phyloP scores from a whole-genome alignment of 2,113 vertebrate genomes.

The Passer montanus region DNA sequence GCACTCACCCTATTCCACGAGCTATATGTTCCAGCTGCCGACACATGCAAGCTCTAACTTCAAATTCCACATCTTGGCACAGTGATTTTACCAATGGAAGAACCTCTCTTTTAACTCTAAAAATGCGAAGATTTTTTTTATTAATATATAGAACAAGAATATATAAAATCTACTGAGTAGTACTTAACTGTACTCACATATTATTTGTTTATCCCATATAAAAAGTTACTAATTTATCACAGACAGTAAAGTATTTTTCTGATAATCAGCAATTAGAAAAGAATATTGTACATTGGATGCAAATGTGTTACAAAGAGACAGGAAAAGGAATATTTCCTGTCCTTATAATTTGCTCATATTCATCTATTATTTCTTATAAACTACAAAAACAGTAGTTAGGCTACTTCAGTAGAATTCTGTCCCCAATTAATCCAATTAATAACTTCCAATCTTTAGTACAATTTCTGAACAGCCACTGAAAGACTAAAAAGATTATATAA shows the following conservation, averaged over 20 bases:
- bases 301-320: not conserved
- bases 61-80: slow-evolving; percentile 90
- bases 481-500: not conserved
- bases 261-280: not conserved
- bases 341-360: not conserved
- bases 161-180: not conserved
- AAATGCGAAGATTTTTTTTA: not conserved
- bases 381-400: not conserved
- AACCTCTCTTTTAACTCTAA: slow-evolving; percentile 91
- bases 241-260: not conserved
- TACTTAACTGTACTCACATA: not conserved
- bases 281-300: not conserved
- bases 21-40: slow-evolving; percentile 90
- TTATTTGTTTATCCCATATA: not conserved
- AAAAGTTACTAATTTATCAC: not conserved
- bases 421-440: slow-evolving; percentile 3
- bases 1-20: slow-evolving; percentile 86
- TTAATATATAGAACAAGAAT: not conserved
- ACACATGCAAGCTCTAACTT: slow-evolving; percentile 93
- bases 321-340: not conserved
- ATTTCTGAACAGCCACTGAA: not conserved
- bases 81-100: slow-evolving; percentile 89
- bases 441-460: not conserved
- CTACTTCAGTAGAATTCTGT: not conserved
- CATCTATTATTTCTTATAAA: not conserved